A percentile compares a stretch with the other conserved stretches of the same genome.
phyloP scores from a whole-genome alignment of 2,113 vertebrate genomes.

The Phalacrocorax aristotelis region DNA sequence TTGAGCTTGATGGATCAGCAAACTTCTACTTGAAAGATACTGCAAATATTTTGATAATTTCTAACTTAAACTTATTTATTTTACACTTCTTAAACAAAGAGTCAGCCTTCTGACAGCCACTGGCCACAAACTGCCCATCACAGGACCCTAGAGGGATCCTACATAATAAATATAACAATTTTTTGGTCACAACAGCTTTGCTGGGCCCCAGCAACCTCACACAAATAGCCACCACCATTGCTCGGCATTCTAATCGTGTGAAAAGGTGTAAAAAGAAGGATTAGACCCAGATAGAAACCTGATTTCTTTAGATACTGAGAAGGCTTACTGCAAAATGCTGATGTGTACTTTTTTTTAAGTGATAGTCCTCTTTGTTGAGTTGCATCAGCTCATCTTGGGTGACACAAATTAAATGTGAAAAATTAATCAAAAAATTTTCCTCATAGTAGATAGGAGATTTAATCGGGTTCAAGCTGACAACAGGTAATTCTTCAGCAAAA shows the following conservation, averaged over 20 bases:
- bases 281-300: neutral
- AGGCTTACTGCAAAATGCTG: neutral
- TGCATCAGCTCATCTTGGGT: neutral
- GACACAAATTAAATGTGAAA: neutral
- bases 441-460: neutral
- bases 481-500: conserved; percentile 1
- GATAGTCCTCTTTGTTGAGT: neutral
- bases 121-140: neutral
- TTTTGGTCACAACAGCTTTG: neutral
- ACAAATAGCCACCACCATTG: neutral
- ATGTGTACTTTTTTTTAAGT: neutral
- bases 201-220: neutral
- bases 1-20: neutral
- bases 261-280: neutral
- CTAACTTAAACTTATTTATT: neutral
- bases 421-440: neutral
- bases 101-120: neutral
- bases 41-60: neutral
- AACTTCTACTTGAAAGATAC: neutral
- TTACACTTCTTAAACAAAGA: neutral
- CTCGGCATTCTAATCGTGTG: neutral
- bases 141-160: neutral
- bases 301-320: neutral
- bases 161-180: neutral
- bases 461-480: neutral